Evolutionary conservation across 2,888 invertebrate genomes (phyloP), one percentile per base, ranked within the genome.

Genomic region (Thera britannica): DNA sequence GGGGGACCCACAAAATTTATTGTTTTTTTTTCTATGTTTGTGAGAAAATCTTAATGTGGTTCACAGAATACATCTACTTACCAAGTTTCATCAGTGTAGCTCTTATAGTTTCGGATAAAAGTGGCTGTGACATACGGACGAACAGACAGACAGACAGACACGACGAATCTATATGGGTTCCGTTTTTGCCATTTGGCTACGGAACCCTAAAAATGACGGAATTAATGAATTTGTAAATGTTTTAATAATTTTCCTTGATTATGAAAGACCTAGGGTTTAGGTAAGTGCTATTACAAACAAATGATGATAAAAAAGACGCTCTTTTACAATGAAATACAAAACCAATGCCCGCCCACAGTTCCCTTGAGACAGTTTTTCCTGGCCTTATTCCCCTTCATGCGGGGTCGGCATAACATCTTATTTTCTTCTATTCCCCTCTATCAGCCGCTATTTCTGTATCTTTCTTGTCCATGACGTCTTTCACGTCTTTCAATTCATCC

Each of bases 401-500:
- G 0, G 7, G 46, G n/a, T 5, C 34, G n/a, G 35, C 51, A 34
- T 38, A 36, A 60, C 44, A 67, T 70, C 56, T n/a, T 23, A 0
- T 23, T 23, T 23, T 23, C 23, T 23, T 0, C 23, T 23, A 23
- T 23, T 23, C 23, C 23, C 0, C 23, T 23, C 23, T 23, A 23
- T 23, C 23, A 23, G 23, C 23, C 23, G 23, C 23, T 23, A 23
- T 23, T 23, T 23, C 23, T 23, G 23, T 23, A 23, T 23, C 23
- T 23, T 23, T 23, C 23, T 23, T 23, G 23, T 23, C 23, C 23
- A 23, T 67, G 51, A 71, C n/a, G 65, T 81, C 23, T 74, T 83
- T 1, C 80, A 58, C 63, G 68, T 8, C 71, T 87, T 23, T 78
- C 80, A 11, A 73, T 74, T 0, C 79, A 79, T 55, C 70, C 89